Conservation (phyloP, 2,888 invertebrate genomes). For the Xylota sylvarum region DNA sequence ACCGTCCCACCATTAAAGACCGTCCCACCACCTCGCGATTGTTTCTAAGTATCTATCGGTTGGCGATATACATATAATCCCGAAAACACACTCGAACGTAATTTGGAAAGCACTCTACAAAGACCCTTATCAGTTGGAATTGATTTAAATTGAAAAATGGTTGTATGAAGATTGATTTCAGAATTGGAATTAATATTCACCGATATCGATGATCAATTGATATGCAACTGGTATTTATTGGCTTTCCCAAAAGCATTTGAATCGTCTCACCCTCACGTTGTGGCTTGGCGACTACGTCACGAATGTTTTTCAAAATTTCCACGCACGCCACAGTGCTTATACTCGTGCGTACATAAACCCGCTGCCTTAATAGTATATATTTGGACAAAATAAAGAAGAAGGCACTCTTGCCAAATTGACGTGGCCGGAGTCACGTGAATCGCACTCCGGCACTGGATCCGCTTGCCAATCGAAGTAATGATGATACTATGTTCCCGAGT, state of each 20-base stretch:
- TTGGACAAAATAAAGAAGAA: neutral
- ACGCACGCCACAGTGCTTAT: slow-evolving; percentile 3
- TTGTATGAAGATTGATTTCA: slow-evolving; percentile 57
- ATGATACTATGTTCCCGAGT: neutral
- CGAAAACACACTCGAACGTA: slow-evolving; percentile 36
- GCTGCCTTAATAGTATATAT: neutral
- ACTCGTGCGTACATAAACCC: slow-evolving; percentile 11
- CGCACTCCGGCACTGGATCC: neutral
- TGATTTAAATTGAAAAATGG: slow-evolving; percentile 49
- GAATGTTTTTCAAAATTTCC: slow-evolving; percentile 15
- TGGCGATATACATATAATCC: slow-evolving; percentile 32
- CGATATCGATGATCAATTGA: slow-evolving; percentile 47
- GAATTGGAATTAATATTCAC: slow-evolving; percentile 62
- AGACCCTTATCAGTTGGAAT: slow-evolving; percentile 51
- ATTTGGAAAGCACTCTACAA: slow-evolving; percentile 55
- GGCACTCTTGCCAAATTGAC: slow-evolving; percentile 17
- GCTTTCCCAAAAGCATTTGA: slow-evolving; percentile 20
- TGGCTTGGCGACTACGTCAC: neutral
- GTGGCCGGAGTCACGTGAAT: slow-evolving; percentile 28
- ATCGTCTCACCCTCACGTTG: neutral
- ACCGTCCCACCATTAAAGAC: neutral
- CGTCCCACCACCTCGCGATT: slow-evolving; percentile 4
- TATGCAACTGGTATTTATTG: slow-evolving; percentile 46
- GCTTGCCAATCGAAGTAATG: slow-evolving; percentile 15
- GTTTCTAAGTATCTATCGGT: slow-evolving; percentile 12